phyloP scores from a whole-genome alignment of 2,888 invertebrate species.

The Hermaeophaga mercurialis region DNA sequence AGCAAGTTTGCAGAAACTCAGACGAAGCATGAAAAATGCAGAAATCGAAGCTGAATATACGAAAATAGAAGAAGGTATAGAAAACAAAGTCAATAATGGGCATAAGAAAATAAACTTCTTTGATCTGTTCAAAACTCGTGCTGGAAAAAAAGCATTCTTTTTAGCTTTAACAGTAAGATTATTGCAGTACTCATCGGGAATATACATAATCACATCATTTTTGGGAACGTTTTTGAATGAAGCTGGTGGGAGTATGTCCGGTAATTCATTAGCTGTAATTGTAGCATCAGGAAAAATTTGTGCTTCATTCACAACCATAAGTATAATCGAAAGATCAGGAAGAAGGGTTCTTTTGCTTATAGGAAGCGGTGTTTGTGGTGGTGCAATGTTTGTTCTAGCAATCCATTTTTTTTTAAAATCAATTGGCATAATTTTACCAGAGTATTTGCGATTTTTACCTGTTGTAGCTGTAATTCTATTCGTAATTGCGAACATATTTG shows the following conservation, averaged over 20 bases:
- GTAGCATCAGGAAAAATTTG: slow-evolving; percentile 79
- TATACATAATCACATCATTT: slow-evolving; percentile 79
- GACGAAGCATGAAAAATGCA: too few relatives aligned
- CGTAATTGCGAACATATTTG: background rate
- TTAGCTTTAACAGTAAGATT: slow-evolving; percentile 77
- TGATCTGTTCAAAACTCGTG: slow-evolving; percentile 13
- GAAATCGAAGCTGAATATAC: background rate
- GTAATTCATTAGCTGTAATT: slow-evolving; percentile 72
- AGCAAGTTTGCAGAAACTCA: background rate
- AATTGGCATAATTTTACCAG: background rate
- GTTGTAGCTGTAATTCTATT: background rate
- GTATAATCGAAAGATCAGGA: slow-evolving; percentile 76
- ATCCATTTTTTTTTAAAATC: slow-evolving; percentile 63
- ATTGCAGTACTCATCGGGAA: slow-evolving; percentile 78
- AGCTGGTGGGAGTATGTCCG: slow-evolving; percentile 65
- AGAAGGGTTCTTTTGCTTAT: slow-evolving; percentile 70
- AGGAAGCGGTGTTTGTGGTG: slow-evolving; percentile 67
- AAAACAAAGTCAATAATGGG: background rate
- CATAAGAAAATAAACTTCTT: background rate
- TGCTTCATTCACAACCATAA: slow-evolving; percentile 68
- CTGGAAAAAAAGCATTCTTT: slow-evolving; percentile 61
- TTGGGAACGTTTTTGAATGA: slow-evolving; percentile 71
- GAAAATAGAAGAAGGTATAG: background rate
- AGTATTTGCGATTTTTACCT: background rate
- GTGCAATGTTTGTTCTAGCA: slow-evolving; percentile 63